Evolutionary conservation across 1,140 invertebrate genomes (phyloP).

Genomic region (Micrasema longulum): DNA sequence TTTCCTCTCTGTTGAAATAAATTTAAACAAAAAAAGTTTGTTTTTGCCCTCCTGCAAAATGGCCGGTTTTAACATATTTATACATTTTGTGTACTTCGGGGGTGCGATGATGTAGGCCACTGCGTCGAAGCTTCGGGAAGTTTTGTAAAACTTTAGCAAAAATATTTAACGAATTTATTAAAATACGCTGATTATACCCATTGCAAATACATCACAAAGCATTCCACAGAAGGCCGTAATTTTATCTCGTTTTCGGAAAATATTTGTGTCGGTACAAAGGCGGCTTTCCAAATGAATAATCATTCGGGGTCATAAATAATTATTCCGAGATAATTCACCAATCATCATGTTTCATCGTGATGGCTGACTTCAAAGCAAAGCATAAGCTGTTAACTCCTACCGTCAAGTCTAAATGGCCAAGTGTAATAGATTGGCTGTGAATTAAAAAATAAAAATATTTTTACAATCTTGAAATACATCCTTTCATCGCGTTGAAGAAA

Average conservation of each 20-base stretch:
- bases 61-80: no score
- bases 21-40: no score
- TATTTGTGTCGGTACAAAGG: constrained; percentile 18
- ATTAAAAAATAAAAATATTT: no score
- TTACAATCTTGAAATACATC: constrained; percentile 26
- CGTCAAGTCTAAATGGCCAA: no score
- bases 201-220: constrained; percentile 2
- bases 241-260: constrained; percentile 19
- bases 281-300: constrained; percentile 34
- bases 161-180: constrained; percentile 14
- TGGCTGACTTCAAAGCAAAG: constrained; percentile 18
- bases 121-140: not conserved
- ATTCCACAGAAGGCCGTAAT: not conserved
- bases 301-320: constrained; percentile 21
- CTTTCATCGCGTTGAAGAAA: no score
- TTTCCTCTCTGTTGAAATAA: no score
- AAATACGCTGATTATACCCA: constrained; percentile 2
- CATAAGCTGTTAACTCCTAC: constrained; percentile 11
- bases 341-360: no score
- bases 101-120: no score
- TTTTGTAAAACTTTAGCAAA: not conserved
- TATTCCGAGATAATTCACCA: constrained; percentile 25
- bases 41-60: no score
- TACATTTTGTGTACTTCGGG: no score
- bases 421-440: no score